Evolutionary conservation across 2,888 invertebrate species (phyloP).

Genomic region (Aporophyla lueneburgensis): DNA sequence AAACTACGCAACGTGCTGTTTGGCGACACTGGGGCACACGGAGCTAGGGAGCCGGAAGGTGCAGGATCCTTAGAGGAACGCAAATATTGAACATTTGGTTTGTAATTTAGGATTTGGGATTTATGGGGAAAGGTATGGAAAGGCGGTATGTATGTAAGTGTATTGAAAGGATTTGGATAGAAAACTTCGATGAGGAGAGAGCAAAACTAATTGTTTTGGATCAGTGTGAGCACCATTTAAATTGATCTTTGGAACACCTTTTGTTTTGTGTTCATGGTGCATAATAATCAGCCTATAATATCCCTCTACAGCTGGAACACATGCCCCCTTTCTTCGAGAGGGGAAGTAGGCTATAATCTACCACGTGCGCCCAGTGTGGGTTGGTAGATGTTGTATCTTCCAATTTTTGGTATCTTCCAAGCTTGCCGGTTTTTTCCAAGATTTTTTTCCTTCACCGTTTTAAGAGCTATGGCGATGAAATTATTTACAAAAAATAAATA

Average conservation of each 20-base stretch:
- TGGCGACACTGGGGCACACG: conserved; percentile 60
- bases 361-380: no score
- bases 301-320: no score
- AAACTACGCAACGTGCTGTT: conserved; percentile 76
- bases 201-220: neutral
- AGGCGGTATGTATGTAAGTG: neutral
- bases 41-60: conserved; percentile 44
- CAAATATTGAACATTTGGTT: conserved; percentile 30
- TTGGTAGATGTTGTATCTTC: no score
- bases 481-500: no score
- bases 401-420: no score
- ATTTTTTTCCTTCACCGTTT: no score
- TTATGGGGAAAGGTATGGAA: neutral
- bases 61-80: conserved; percentile 33
- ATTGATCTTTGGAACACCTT: neutral
- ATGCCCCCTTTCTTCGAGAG: no score
- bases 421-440: no score
- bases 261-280: neutral
- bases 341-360: no score
- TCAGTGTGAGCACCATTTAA: neutral
- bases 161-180: neutral
- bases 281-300: no score
- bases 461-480: no score
- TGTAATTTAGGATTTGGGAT: conserved; percentile 19
- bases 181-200: neutral